phyloP scores from a whole-genome alignment of 2,888 invertebrate species.

The Notodonta ziczac region DNA sequence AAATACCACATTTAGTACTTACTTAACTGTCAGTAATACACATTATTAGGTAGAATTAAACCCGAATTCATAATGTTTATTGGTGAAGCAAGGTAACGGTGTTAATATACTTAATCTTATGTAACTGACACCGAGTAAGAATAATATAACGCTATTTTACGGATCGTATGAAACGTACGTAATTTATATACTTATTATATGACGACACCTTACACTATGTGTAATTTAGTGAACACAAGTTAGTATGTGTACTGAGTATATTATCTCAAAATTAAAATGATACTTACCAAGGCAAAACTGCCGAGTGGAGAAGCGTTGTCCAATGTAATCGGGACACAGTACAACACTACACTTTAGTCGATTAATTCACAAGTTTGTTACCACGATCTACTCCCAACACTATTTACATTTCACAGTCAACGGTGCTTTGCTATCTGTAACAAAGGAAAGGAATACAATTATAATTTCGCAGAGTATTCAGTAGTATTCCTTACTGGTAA shows the following conservation, averaged over 20 bases:
- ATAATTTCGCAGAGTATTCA: too few relatives aligned
- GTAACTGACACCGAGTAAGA: background rate
- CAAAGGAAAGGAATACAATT: slow-evolving; percentile 31
- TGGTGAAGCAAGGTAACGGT: background rate
- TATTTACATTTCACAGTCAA: slow-evolving; percentile 46
- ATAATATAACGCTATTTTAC: background rate
- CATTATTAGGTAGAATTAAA: background rate
- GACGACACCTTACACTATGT: background rate
- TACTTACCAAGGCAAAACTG: slow-evolving; percentile 68
- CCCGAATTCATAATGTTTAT: background rate
- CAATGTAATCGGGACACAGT: slow-evolving; percentile 49
- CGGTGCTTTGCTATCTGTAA: slow-evolving; percentile 60
- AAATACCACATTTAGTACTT: background rate
- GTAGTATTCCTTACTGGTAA: too few relatives aligned
- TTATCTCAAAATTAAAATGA: too few relatives aligned
- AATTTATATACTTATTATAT: background rate
- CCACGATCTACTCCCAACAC: slow-evolving; percentile 30
- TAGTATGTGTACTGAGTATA: background rate
- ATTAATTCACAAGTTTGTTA: slow-evolving; percentile 35
- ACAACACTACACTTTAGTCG: slow-evolving; percentile 56
- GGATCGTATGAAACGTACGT: background rate
- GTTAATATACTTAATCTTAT: background rate
- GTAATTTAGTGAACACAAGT: background rate
- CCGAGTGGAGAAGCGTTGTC: slow-evolving; percentile 50
- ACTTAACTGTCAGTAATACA: background rate